These are phyloP conservation scores for Cydia fagiglandana DNA, from an alignment of 1,140 invertebrate species.

Conservation along the genomic window DNA sequence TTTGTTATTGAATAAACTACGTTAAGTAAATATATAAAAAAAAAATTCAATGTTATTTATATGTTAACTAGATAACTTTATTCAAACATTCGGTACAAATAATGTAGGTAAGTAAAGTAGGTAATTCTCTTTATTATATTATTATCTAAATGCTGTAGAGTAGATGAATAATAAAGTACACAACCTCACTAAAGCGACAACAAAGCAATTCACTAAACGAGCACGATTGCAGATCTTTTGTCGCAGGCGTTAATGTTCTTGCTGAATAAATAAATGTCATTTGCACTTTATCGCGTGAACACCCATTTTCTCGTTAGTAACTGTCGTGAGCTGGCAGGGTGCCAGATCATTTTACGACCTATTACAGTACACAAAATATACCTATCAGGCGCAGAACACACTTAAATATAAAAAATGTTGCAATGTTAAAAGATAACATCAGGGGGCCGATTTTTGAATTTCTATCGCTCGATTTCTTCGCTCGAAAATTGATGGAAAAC, in stretches of 20 bases:
- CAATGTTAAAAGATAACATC: neutral
- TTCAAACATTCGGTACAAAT: too few species aligned
- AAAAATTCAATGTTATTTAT: too few species aligned
- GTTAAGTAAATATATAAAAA: too few species aligned
- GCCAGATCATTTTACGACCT: conserved; percentile 7
- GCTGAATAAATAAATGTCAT: conserved; percentile 24
- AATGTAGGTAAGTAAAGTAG: too few species aligned
- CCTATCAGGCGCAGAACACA: neutral
- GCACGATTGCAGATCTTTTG: conserved; percentile 1
- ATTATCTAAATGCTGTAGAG: too few species aligned
- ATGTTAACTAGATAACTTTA: too few species aligned
- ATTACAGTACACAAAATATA: neutral
- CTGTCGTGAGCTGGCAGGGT: neutral
- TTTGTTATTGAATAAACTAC: too few species aligned
- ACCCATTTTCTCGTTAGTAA: conserved; percentile 14
- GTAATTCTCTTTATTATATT: too few species aligned
- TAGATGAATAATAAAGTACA: neutral
- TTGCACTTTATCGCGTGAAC: conserved; percentile 16
- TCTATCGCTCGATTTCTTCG: too few species aligned
- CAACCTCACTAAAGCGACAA: neutral
- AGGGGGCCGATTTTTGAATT: too few species aligned
- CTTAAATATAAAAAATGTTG: neutral
- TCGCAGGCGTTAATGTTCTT: conserved; percentile 19
- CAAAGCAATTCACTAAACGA: neutral
- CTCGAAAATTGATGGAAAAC: too few species aligned